Evolutionary conservation across 2,797 vertebrate species (phyloP).

Genomic region (Esox masquinongy): DNA sequence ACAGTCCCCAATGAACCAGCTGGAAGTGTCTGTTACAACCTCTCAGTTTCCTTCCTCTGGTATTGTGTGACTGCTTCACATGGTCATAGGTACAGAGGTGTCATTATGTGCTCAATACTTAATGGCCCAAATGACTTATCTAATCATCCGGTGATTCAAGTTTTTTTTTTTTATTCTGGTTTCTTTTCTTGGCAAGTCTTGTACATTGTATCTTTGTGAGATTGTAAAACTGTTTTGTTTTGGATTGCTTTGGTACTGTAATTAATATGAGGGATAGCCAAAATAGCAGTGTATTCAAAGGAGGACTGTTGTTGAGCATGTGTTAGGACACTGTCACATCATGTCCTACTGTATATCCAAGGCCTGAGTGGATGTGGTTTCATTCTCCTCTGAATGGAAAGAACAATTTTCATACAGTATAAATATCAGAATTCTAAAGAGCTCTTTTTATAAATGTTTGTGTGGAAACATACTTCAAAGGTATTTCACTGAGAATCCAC

Average conservation of each 20-base stretch:
- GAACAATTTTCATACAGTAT: constrained; percentile 24
- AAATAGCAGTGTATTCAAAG: constrained; percentile 22
- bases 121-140: background rate
- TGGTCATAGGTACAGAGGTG: constrained; percentile 8
- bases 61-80: background rate
- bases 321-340: constrained; percentile 62
- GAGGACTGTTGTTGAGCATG: constrained; percentile 46
- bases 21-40: background rate
- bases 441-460: constrained; percentile 26
- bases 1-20: background rate
- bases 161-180: background rate
- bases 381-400: constrained; percentile 35
- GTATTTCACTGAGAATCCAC: constrained; percentile 10
- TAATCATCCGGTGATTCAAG: background rate
- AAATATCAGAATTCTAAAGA: constrained; percentile 30
- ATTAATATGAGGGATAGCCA: constrained; percentile 21
- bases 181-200: constrained; percentile 3
- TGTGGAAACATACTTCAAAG: constrained; percentile 11
- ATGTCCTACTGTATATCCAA: constrained; percentile 48
- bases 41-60: constrained; percentile 1
- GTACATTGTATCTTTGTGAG: background rate
- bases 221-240: background rate
- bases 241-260: constrained; percentile 27
- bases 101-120: constrained; percentile 7
- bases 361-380: constrained; percentile 54